Conservation (phyloP, 2,113 vertebrate genomes). For the Fukomys damarensis region DNA sequence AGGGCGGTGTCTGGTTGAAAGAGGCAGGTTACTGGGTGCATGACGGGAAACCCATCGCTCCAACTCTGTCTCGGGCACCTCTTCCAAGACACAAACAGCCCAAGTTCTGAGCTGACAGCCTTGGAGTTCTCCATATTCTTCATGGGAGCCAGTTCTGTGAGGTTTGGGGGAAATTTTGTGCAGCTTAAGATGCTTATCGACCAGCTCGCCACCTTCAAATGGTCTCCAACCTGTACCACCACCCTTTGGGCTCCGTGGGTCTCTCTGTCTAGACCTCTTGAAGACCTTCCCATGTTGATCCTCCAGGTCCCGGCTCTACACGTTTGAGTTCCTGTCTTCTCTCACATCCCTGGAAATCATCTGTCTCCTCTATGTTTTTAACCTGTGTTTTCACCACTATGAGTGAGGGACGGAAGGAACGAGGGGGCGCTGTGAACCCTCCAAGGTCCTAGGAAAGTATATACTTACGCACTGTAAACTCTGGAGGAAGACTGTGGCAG, state of each 20-base stretch:
- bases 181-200: not conserved
- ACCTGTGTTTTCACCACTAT: not conserved
- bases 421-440: not conserved
- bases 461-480: not conserved
- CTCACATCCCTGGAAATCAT: not conserved
- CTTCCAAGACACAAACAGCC: not conserved
- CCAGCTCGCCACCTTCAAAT: not conserved
- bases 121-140: not conserved
- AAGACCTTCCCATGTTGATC: not conserved
- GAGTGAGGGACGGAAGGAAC: not conserved
- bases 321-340: not conserved
- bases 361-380: not conserved
- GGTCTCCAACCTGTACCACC: not conserved
- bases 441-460: not conserved
- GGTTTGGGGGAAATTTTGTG: not conserved
- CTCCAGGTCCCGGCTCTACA: not conserved
- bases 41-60: not conserved
- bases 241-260: not conserved
- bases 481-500: not conserved
- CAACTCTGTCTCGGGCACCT: not conserved
- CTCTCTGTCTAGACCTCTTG: not conserved
- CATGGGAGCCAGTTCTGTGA: not conserved
- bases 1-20: not conserved
- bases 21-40: not conserved
- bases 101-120: not conserved